Base-by-base conservation (phyloP, 2,113 vertebrate genomes). In the Hystrix brachyura region DNA sequence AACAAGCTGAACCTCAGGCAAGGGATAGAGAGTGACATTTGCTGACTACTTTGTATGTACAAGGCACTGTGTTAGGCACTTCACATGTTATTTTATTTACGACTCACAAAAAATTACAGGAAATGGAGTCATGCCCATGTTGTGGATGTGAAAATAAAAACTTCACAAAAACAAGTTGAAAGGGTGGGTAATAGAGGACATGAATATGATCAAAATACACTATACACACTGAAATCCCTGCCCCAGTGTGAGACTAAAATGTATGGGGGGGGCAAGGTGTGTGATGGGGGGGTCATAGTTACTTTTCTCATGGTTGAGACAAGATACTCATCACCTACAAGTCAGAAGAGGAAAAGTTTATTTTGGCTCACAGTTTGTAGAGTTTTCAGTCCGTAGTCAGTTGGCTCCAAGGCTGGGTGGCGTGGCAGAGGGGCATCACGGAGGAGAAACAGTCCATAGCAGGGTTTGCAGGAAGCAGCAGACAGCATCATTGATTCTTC, bases 91-190 rank as follows among this genome's bases (percentile, higher is more conserved):
- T 94, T 88, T 81, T 80, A 91, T 67, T 84, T 86, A 78, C 11
- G 48, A 53, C 6, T 38, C 46, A 51, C 5, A 74, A 72, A 83
- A 90, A 15, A 27, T 65, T 38, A n/a, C 92, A 80, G 59, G 53
- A 69, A 80, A 60, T 67, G 85, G 34, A 86, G 43, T 38, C 43
- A 90, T 11, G 6, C 17, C 29, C 43, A 92, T 72, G 19, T 53
- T 82, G 29, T 48, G 43, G 21, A 80, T 65, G 15, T 84, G 19
- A 90, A 95, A 90, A 78, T 48, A 82, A 91, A 90, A 79, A 85
- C 55, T 91, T 72, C 10, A 32, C 55, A 91, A 62, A 85, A 48
- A 19, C 43, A 48, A 3, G 72, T 76, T 48, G 23, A 27, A 29
- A 76, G 23, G 25, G 43, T 12, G 48, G 21, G 25, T 76, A 15